A percentile compares a stretch with the other conserved stretches of the same genome.
Conservation (phyloP, 2,113 vertebrate genomes). For the Xiphorhynchus elegans region DNA sequence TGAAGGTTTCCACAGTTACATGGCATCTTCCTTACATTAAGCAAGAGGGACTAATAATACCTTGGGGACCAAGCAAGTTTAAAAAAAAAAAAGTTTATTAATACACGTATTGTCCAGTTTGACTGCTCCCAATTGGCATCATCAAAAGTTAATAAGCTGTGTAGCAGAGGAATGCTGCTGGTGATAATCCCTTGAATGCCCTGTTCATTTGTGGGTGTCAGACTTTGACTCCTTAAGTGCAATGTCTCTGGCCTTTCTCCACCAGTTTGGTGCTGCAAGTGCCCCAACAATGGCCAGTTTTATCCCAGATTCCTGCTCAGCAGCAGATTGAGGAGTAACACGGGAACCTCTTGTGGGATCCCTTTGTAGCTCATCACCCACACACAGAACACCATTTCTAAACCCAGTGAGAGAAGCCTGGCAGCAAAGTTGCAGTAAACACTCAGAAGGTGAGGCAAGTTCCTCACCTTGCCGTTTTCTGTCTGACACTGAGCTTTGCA, state of each 20-base stretch:
- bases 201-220: not conserved
- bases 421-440: not conserved
- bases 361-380: not conserved
- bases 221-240: not conserved
- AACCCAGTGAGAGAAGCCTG: not conserved
- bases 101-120: slow-evolving; percentile 16
- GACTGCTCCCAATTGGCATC: not conserved
- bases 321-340: not conserved
- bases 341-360: not conserved
- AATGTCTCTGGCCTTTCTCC: not conserved
- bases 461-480: not conserved
- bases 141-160: slow-evolving; percentile 38
- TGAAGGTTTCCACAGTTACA: slow-evolving; percentile 56
- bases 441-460: not conserved
- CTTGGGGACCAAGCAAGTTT: not conserved
- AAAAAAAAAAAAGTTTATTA: not conserved
- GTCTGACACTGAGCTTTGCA: not conserved
- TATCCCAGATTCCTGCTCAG: not conserved
- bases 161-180: slow-evolving; percentile 9
- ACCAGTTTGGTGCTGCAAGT: not conserved
- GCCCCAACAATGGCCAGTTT: not conserved
- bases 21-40: slow-evolving; percentile 17
- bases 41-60: not conserved
- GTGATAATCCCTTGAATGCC: not conserved
- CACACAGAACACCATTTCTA: not conserved